A percentile compares a stretch with the other conserved stretches of the same genome.
Evolutionary conservation across 2,113 vertebrate species (phyloP).

Genomic region (Pelodiscus sinensis): DNA sequence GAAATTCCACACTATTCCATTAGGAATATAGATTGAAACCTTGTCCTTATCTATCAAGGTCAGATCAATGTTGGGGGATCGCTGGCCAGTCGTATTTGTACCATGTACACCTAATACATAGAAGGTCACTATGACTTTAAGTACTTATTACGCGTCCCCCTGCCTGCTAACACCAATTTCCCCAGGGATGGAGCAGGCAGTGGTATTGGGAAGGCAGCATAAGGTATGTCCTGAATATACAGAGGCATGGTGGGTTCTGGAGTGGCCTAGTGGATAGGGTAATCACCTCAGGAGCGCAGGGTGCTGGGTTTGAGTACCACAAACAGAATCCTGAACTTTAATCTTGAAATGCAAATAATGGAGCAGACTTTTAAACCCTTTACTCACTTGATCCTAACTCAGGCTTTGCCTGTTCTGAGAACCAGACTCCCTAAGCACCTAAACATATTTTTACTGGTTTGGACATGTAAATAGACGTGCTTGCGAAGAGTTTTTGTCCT

Average conservation of each 20-base stretch:
- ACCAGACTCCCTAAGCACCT: neutral
- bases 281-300: too few relatives aligned
- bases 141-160: too few relatives aligned
- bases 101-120: neutral
- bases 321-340: neutral
- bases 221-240: too few relatives aligned
- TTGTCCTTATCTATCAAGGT: neutral
- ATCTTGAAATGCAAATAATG: neutral
- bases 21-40: conserved; percentile 6
- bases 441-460: neutral
- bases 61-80: conserved; percentile 40
- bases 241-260: too few relatives aligned
- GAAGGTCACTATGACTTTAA: neutral
- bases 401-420: neutral
- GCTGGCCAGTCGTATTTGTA: neutral
- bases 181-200: too few relatives aligned
- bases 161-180: too few relatives aligned
- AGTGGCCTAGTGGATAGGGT: too few relatives aligned
- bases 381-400: neutral
- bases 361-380: neutral
- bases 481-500: neutral
- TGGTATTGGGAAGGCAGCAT: too few relatives aligned
- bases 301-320: neutral
- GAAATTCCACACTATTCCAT: neutral
- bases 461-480: neutral